A percentile compares a stretch with the other conserved stretches of the same genome.
Conservation (phyloP, 1,140 invertebrate genomes). For the Orchestia grillus region DNA sequence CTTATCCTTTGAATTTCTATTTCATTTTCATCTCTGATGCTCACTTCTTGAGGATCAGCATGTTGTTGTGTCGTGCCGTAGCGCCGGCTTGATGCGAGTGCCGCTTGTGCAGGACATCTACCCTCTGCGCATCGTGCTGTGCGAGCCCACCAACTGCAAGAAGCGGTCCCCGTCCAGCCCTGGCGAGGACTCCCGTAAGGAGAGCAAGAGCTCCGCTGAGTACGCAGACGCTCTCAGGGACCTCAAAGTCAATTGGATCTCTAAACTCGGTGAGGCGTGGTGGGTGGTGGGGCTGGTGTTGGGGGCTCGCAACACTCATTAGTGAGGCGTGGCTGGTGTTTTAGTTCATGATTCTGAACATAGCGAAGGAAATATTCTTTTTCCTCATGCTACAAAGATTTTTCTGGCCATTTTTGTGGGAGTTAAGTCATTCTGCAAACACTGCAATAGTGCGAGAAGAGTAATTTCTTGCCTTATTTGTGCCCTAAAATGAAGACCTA, state of each 20-base stretch:
- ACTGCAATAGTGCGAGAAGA: too few relatives aligned
- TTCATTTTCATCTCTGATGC: background rate
- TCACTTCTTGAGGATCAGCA: background rate
- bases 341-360: too few relatives aligned
- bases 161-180: background rate
- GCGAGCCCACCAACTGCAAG: conserved; percentile 34
- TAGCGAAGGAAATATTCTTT: too few relatives aligned
- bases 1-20: background rate
- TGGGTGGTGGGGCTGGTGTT: background rate
- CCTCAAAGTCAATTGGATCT: conserved; percentile 37
- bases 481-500: too few relatives aligned
- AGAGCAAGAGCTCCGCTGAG: conserved; percentile 1
- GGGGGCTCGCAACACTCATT: background rate
- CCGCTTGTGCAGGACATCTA: background rate
- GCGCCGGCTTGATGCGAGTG: background rate
- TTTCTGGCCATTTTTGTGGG: too few relatives aligned
- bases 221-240: conserved; percentile 20
- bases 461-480: too few relatives aligned
- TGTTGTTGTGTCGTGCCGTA: background rate
- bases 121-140: conserved; percentile 30
- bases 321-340: background rate
- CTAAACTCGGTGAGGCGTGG: conserved; percentile 23
- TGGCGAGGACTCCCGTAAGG: background rate
- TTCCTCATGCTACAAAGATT: too few relatives aligned
- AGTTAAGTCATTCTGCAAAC: too few relatives aligned